phyloP scores from a whole-genome alignment of 2,888 invertebrate species.

The Chironomus riparius region DNA sequence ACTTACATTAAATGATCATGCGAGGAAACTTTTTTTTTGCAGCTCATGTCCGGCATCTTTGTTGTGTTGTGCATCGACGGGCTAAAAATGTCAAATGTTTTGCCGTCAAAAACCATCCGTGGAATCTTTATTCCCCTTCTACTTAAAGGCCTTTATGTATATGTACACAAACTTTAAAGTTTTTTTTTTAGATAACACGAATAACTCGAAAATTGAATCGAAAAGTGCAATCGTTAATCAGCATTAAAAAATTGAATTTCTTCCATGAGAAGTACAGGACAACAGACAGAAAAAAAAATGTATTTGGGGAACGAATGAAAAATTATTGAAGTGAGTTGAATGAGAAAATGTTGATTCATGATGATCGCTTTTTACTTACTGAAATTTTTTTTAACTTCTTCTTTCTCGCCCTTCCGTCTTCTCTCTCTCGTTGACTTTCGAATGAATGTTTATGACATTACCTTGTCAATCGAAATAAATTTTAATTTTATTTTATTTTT shows the following conservation, averaged over 20 bases:
- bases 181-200: background rate
- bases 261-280: background rate
- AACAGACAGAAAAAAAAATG: background rate
- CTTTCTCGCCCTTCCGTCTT: too few species aligned
- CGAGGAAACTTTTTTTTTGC: background rate
- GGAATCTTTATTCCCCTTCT: background rate
- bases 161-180: slow-evolving; percentile 3
- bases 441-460: background rate
- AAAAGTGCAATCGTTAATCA: slow-evolving; percentile 25
- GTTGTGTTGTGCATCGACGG: background rate
- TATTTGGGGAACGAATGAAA: background rate
- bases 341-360: slow-evolving; percentile 12
- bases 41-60: background rate
- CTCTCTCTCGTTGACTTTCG: too few species aligned
- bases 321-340: background rate
- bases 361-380: slow-evolving; percentile 15
- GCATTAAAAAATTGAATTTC: background rate
- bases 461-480: slow-evolving; percentile 10
- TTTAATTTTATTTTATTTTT: background rate
- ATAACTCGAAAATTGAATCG: background rate
- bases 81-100: slow-evolving; percentile 1
- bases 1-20: background rate
- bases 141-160: background rate
- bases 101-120: too few species aligned
- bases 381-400: background rate